Conservation (phyloP, 2,797 vertebrate species). For the Spondyliosoma cantharus region DNA sequence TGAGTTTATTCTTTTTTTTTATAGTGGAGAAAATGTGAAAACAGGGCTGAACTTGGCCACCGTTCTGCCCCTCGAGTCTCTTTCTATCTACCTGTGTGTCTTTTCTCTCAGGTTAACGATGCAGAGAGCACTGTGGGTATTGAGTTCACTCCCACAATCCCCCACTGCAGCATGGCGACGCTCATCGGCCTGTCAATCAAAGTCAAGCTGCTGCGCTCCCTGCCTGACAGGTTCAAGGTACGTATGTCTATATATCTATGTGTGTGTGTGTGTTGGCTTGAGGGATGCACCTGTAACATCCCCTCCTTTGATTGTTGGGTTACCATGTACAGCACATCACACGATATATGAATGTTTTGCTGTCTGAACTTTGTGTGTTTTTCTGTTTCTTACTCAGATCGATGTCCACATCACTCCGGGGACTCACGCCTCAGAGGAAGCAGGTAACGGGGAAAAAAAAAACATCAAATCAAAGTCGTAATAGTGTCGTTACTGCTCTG, state of each 20-base stretch:
- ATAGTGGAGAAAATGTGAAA: not conserved
- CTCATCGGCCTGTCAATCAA: constrained; percentile 95
- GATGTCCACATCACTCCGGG: constrained; percentile 96
- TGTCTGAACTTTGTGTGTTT: not conserved
- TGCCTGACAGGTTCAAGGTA: constrained; percentile 91
- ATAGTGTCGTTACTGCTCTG: rapidly evolving
- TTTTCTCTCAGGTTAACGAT: constrained; percentile 86
- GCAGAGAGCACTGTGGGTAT: constrained; percentile 83
- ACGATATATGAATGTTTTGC: not conserved
- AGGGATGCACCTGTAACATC: not conserved
- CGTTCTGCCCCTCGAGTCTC: not conserved
- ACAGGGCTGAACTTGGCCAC: not conserved
- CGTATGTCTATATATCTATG: constrained; percentile 21
- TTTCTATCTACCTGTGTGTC: not conserved
- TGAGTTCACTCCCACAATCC: constrained; percentile 94
- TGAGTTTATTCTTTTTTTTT: not conserved
- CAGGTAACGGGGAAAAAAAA: constrained; percentile 90
- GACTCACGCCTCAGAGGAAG: constrained; percentile 94
- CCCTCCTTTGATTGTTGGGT: not conserved
- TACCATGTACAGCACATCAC: not conserved
- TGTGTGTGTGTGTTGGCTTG: constrained; percentile 12
- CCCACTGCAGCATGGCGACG: constrained; percentile 96
- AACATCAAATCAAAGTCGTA: not conserved
- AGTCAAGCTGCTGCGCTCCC: constrained; percentile 91
- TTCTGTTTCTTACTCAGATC: constrained; percentile 81